These are phyloP conservation scores for Anhinga rufa DNA, from an alignment of 2,113 vertebrate genomes.

Conservation along the genomic window DNA sequence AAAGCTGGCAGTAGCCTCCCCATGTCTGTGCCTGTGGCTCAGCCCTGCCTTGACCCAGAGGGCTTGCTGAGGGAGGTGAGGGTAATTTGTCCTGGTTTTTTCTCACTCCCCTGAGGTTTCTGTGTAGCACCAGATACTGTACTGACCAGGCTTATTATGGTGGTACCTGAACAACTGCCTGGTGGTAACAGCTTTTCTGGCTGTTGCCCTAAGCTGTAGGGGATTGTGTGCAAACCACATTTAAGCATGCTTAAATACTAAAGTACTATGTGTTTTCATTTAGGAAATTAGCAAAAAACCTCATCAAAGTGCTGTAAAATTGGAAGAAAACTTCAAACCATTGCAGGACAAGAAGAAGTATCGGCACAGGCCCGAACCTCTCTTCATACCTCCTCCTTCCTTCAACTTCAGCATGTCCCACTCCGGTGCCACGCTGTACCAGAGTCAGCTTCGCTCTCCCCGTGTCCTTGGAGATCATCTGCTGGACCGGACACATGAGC, in stretches of 20 bases:
- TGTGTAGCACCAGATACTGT: neutral
- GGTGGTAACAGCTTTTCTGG: neutral
- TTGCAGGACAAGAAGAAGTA: slow-evolving; percentile 78
- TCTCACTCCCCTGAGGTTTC: neutral
- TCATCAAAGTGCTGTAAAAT: slow-evolving; percentile 47
- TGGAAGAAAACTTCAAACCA: slow-evolving; percentile 65
- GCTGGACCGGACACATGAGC: slow-evolving; percentile 67
- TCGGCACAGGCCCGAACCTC: slow-evolving; percentile 79
- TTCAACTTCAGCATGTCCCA: slow-evolving; percentile 63
- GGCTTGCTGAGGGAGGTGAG: neutral
- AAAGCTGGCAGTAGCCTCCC: neutral
- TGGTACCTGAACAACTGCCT: neutral
- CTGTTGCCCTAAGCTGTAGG: neutral
- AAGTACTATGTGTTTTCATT: neutral
- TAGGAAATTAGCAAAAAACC: slow-evolving; percentile 73
- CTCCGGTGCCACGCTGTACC: slow-evolving; percentile 80
- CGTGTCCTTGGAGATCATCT: slow-evolving; percentile 72
- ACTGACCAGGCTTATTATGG: neutral
- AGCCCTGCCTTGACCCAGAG: neutral
- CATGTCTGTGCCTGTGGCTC: neutral
- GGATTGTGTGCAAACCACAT: neutral
- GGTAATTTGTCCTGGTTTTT: neutral
- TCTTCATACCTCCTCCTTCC: slow-evolving; percentile 82
- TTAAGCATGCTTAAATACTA: neutral
- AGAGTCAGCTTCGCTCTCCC: slow-evolving; percentile 84